phyloP scores from a whole-genome alignment of 2,888 invertebrate genomes.

The Meta bourneti region DNA sequence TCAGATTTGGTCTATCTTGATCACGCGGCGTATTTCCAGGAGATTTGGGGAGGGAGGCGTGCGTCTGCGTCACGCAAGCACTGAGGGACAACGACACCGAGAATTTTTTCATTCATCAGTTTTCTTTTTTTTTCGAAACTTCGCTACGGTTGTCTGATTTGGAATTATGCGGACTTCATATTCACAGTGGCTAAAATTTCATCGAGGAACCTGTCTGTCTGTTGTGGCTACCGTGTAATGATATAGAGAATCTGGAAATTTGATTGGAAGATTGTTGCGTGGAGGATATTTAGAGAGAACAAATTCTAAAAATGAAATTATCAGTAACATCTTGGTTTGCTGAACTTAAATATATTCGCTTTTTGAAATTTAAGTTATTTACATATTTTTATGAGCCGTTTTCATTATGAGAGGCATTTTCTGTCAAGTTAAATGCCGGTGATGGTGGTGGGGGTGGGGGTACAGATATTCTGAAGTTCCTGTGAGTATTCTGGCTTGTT shows the following conservation, averaged over 20 bases:
- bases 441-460: too few relatives aligned
- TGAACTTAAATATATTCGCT: too few relatives aligned
- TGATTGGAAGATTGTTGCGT: not conserved
- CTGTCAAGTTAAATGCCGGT: too few relatives aligned
- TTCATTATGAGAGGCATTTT: too few relatives aligned
- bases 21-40: slow-evolving; percentile 60
- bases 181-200: not conserved
- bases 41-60: slow-evolving; percentile 13
- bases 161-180: not conserved
- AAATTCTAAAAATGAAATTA: too few relatives aligned
- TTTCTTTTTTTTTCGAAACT: not conserved
- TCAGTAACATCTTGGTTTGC: too few relatives aligned
- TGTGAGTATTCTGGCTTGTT: too few relatives aligned
- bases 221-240: not conserved
- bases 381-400: too few relatives aligned
- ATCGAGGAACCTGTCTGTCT: not conserved
- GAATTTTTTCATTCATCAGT: not conserved
- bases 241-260: not conserved
- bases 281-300: not conserved
- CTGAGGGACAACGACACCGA: slow-evolving; percentile 27
- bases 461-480: too few relatives aligned
- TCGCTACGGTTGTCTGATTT: not conserved
- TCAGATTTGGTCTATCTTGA: slow-evolving; percentile 19
- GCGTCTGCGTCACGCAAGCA: slow-evolving; percentile 39
- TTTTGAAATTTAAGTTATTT: too few relatives aligned